A percentile compares a stretch with the other conserved stretches of the same genome.
Conservation (phyloP, 2,797 vertebrate species). For the Sarcophilus harrisii region DNA sequence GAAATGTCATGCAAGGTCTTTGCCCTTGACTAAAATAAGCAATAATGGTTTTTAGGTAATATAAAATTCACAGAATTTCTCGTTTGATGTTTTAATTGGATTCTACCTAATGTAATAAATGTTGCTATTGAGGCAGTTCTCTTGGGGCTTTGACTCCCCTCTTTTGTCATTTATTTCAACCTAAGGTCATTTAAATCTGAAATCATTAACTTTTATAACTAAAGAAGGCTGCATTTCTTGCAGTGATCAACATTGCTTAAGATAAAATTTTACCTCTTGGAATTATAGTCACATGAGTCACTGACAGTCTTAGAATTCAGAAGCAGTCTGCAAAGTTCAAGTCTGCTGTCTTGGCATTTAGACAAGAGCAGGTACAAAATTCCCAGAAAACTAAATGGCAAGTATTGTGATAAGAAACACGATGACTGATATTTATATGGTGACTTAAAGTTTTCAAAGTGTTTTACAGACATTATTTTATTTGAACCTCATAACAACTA, state of each 20-base stretch:
- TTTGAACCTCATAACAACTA: background rate
- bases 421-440: background rate
- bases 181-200: constrained; percentile 46
- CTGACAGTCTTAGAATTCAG: background rate
- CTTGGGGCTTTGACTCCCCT: constrained; percentile 35
- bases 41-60: constrained; percentile 47
- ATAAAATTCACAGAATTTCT: constrained; percentile 50
- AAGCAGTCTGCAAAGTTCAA: background rate
- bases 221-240: background rate
- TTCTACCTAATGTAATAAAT: constrained; percentile 26
- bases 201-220: constrained; percentile 8
- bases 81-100: background rate
- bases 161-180: constrained; percentile 26
- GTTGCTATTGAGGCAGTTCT: background rate
- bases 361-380: background rate
- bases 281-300: background rate
- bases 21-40: constrained; percentile 46
- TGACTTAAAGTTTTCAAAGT: background rate
- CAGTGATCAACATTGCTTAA: background rate
- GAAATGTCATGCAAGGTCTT: constrained; percentile 29
- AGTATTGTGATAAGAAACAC: background rate
- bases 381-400: background rate
- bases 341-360: background rate
- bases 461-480: background rate
- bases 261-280: background rate